Percentiles rank a stretch among this genome's conserved stretches.
Evolutionary conservation across 2,888 invertebrate genomes (phyloP).

Genomic region (Cylloceria caligata): DNA sequence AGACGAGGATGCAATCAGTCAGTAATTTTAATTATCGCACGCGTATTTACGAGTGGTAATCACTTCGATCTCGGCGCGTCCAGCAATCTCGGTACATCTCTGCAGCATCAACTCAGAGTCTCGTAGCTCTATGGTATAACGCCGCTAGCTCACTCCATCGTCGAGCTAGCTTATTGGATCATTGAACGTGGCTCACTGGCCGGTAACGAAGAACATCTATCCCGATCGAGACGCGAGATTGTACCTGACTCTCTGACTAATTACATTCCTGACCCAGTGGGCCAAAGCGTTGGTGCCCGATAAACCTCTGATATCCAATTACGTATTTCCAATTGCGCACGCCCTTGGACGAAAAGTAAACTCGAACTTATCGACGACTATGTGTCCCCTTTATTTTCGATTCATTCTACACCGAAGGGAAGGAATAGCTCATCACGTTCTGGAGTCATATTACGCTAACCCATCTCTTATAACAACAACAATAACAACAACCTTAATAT

Average conservation of each 20-base stretch:
- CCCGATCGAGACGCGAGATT: conserved; percentile 78
- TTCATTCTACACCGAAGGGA: neutral
- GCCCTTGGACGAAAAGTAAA: conserved; percentile 52
- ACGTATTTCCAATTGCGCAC: conserved; percentile 72
- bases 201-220: conserved; percentile 74
- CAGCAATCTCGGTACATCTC: conserved; percentile 71
- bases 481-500: too few relatives aligned
- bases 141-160: conserved; percentile 27
- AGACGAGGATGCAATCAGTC: conserved; percentile 72
- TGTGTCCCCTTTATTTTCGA: neutral
- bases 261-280: conserved; percentile 81
- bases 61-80: conserved; percentile 71
- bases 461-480: too few relatives aligned
- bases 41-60: conserved; percentile 77
- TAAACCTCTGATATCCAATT: conserved; percentile 69
- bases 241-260: conserved; percentile 79
- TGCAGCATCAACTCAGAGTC: conserved; percentile 49
- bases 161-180: conserved; percentile 58
- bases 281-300: conserved; percentile 63
- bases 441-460: too few relatives aligned
- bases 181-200: conserved; percentile 47
- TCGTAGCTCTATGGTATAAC: conserved; percentile 11
- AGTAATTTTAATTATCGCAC: conserved; percentile 80
- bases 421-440: neutral
- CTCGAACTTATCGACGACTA: conserved; percentile 48